Base-by-base conservation (phyloP, 2,888 invertebrate genomes). In the Taenaris catops region DNA sequence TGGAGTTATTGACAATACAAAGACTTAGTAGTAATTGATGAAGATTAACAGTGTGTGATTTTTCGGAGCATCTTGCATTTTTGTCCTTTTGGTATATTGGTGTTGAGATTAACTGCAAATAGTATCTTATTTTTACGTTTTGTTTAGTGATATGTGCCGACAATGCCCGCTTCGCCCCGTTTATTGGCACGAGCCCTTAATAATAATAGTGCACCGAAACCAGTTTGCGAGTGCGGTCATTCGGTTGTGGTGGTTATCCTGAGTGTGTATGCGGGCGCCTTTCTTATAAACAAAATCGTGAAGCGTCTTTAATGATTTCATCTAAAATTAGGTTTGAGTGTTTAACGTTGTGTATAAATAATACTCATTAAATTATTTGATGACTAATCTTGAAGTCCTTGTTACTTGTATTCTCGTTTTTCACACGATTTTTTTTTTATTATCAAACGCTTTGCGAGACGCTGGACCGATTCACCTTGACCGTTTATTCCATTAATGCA, bases 201-300 rank as follows among this genome's bases (percentile, higher is more conserved):
- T 84, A 86, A 84, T 86, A 83, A 83, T 84, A 83, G 79, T 81
- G 79, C 75, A 80, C 76, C 61, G 49, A 74, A 86, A 84, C 84
- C 83, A 65, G 84, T 86, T 86, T 83, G 74, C 76, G 67, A 70
- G 75, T 79, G 75, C 59, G 73, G 78, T 76, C 70, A 73, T 76
- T 73, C 59, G 75, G 64, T 61, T 74, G 76, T 66, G 74, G 76
- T 66, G 74, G 76, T 80, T 74, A 76, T 81, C 78, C 81, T 69
- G 79, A 62, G 66, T 66, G 68, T 69, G 55, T 60, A 76, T 79
- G 74, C 81, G 80, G 76, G 75, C 68, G 64, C 64, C 69, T 74
- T 74, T 69, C 70, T 71, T 68, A 54, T 58, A 56, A 59, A 66
- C 66, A 55, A 70, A 74, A 68, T 69, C 65, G 42, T 28, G 17